Base-by-base conservation (phyloP, 2,113 vertebrate genomes). In the Saccopteryx bilineata region DNA sequence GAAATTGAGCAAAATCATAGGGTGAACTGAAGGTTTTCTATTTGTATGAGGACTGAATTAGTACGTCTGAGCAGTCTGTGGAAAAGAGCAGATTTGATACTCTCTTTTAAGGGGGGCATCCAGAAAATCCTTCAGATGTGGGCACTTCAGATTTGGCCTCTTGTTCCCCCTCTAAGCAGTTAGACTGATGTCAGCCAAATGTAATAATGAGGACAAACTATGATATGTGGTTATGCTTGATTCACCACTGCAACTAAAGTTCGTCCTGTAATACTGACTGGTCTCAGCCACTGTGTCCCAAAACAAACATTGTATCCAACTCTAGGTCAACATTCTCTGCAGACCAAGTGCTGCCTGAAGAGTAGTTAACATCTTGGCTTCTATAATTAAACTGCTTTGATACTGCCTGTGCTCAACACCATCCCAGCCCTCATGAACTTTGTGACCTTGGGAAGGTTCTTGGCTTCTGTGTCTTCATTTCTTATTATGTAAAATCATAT, bases 31-130 rank as follows among this genome's bases (percentile, higher is more conserved):
- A 50, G 1, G 56, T 87, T 83, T 90, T 82, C 74, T 84, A 4
- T 96, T 95, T 96, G 91, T 69, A 76, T 31, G 4, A 91, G 56
- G 91, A 65, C 94, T 94, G 89, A 91, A 91, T 94, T 89, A 86
- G 65, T 63, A 82, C 21, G 63, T 94, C 26, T 71, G 50, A 87
- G 69, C 86, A 23, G 14, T 92, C 39, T 83, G 63, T 75, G 85
- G 21, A 66, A 89, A 87, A 76, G 65, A 94, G 28, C 23, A 96
- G 26, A 82, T 93, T 88, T 74, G 61, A 89, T 69, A 72, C 14
- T 50, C 48, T 84, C 39, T 66, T 72, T 93, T 81, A 87, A 72
- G 28, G 8, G 60, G 12, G 28, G 2, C 24, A 74, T 61, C 72
- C 39, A 60, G 46, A 66, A 93, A 95, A 65, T 79, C n/a, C 33